These are phyloP conservation scores for Zophobas morio DNA, from an alignment of 1,140 invertebrate genomes.

Conservation along the genomic window DNA sequence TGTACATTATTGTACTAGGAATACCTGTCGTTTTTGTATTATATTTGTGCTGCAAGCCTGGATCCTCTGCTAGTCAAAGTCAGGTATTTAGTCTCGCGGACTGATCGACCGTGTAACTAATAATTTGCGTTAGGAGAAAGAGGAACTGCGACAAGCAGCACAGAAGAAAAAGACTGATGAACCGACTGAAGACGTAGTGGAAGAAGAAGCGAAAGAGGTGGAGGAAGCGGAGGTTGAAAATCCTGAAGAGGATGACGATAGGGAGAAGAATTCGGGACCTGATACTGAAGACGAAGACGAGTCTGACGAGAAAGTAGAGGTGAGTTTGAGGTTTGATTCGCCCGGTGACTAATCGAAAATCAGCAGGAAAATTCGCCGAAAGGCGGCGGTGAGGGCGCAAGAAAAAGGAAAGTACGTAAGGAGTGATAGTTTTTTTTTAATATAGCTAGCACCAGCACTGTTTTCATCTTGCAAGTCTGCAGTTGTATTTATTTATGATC, in stretches of 20 bases:
- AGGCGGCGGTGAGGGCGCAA: conserved; percentile 67
- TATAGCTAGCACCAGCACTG: conserved; percentile 42
- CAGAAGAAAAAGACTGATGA: conserved; percentile 77
- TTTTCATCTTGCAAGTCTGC: conserved; percentile 32
- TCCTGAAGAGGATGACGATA: conserved; percentile 65
- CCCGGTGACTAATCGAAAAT: conserved; percentile 1
- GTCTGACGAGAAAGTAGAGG: conserved; percentile 65
- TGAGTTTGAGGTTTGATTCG: conserved; percentile 30
- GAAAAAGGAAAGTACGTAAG: conserved; percentile 72
- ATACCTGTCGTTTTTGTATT: conserved; percentile 84
- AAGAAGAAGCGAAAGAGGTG: conserved; percentile 68
- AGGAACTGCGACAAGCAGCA: conserved; percentile 64
- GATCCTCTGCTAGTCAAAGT: conserved; percentile 67
- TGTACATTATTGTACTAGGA: conserved; percentile 86
- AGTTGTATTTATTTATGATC: conserved; percentile 30
- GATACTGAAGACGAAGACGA: conserved; percentile 67
- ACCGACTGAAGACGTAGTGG: conserved; percentile 68
- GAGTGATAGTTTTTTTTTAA: conserved; percentile 65
- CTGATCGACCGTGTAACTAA: no score
- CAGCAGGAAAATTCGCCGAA: conserved; percentile 44
- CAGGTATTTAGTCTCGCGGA: conserved; percentile 52
- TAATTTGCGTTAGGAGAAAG: conserved; percentile 59
- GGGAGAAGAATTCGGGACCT: conserved; percentile 63
- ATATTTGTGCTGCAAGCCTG: conserved; percentile 84
- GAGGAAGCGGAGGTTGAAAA: conserved; percentile 69